phyloP scores from a whole-genome alignment of 1,140 invertebrate genomes.

The Halictus rubicundus region DNA sequence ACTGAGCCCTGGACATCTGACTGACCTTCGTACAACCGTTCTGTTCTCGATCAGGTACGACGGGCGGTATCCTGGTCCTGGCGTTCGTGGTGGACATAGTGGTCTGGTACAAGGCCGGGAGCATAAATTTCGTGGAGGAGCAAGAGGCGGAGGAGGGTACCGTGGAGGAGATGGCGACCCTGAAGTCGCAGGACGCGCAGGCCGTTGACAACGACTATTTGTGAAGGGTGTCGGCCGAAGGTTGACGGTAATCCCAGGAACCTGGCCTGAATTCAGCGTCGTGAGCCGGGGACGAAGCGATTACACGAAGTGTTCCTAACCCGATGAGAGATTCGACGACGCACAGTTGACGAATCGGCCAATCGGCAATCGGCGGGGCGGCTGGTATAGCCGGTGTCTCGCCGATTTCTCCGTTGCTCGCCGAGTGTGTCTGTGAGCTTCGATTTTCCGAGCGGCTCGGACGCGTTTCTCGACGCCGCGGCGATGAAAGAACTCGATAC shows the following conservation, averaged over 20 bases:
- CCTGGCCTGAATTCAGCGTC: slow-evolving; percentile 43
- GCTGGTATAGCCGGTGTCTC: background rate
- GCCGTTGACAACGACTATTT: slow-evolving; percentile 75
- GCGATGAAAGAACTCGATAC: background rate
- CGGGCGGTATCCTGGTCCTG: slow-evolving; percentile 88
- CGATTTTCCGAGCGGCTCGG: background rate
- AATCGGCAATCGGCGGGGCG: background rate
- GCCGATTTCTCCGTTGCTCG: background rate
- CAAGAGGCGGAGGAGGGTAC: slow-evolving; percentile 74
- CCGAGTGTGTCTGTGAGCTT: background rate
- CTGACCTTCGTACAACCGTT: too few species aligned
- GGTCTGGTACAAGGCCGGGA: slow-evolving; percentile 90
- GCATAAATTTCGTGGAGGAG: slow-evolving; percentile 86
- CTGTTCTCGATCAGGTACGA: slow-evolving; percentile 83
- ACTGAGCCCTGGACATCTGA: too few species aligned
- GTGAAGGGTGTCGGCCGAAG: slow-evolving; percentile 57
- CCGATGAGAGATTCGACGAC: slow-evolving; percentile 19
- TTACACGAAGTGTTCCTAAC: slow-evolving; percentile 22
- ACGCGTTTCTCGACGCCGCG: background rate
- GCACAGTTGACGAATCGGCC: background rate
- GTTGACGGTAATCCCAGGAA: slow-evolving; percentile 30
- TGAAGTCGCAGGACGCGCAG: slow-evolving; percentile 76
- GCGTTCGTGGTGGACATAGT: slow-evolving; percentile 91
- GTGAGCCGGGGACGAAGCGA: slow-evolving; percentile 29
- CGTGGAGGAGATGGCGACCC: slow-evolving; percentile 77